These are phyloP conservation scores for Rousettus leschenaultii DNA, from an alignment of 2,113 vertebrate species.

Conservation along the genomic window DNA sequence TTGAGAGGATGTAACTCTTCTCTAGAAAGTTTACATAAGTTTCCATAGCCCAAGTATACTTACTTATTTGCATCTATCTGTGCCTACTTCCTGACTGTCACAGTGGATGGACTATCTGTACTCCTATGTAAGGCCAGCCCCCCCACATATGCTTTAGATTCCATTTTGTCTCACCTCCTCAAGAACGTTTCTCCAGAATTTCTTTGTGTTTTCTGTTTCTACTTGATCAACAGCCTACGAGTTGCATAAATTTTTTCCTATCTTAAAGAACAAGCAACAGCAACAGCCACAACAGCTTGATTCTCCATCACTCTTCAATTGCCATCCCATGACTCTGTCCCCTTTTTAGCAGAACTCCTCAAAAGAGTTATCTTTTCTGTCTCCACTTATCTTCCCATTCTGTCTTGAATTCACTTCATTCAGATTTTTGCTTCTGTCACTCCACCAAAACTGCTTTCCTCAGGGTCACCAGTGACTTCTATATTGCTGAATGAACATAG, in stretches of 20 bases:
- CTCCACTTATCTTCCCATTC: not conserved
- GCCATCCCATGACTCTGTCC: not conserved
- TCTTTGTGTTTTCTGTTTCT: not conserved
- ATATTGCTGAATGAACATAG: not conserved
- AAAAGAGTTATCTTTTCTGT: not conserved
- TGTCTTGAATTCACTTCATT: not conserved
- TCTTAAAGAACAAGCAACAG: not conserved
- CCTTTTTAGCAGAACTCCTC: not conserved
- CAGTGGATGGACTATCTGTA: not conserved
- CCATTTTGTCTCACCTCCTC: not conserved
- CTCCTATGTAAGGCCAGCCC: not conserved
- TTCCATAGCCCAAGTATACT: not conserved
- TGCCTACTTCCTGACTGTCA: not conserved
- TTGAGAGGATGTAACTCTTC: not conserved
- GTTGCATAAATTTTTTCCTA: not conserved
- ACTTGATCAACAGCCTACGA: not conserved
- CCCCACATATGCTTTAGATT: not conserved
- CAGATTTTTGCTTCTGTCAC: not conserved
- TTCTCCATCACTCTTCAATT: not conserved
- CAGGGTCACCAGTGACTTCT: not conserved
- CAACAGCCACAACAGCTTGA: not conserved
- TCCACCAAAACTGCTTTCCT: not conserved
- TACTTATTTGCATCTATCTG: not conserved
- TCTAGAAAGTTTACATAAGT: not conserved
- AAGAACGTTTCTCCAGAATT: not conserved